Percentiles rank a stretch among this genome's conserved stretches.
Evolutionary conservation across 2,797 vertebrate genomes (phyloP).

Genomic region (Gallirallus australis): DNA sequence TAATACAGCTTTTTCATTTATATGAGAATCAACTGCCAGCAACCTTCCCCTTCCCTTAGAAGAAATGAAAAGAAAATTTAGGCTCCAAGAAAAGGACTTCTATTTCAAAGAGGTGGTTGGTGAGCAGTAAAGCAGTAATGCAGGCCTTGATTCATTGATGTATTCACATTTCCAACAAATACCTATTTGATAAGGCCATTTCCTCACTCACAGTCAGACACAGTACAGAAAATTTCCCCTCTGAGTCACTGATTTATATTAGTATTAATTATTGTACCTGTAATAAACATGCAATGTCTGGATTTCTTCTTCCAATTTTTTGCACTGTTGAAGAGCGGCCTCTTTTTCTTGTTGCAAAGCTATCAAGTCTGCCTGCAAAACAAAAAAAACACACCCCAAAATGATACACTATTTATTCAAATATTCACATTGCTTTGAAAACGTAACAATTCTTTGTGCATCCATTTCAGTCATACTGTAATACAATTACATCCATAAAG

Average conservation of each 20-base stretch:
- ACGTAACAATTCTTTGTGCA: not conserved
- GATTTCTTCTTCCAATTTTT: conserved; percentile 84
- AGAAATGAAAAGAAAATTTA: not conserved
- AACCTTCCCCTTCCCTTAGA: not conserved
- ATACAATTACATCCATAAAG: not conserved
- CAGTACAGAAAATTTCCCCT: conserved; percentile 31
- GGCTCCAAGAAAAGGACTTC: not conserved
- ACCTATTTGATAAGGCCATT: conserved; percentile 60
- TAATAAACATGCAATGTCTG: conserved; percentile 82
- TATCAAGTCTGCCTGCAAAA: conserved; percentile 80
- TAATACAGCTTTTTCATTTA: not conserved
- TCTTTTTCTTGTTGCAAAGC: conserved; percentile 83
- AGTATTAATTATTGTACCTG: conserved; percentile 81
- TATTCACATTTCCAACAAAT: conserved; percentile 52
- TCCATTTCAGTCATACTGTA: not conserved
- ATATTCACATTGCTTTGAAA: not conserved
- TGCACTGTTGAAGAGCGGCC: conserved; percentile 78
- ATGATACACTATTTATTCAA: conserved; percentile 29
- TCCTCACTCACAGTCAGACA: conserved; percentile 52
- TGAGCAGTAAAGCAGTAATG: conserved; percentile 62
- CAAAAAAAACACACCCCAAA: not conserved
- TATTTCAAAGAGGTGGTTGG: conserved; percentile 13
- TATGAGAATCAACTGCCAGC: not conserved
- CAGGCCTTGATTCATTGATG: conserved; percentile 59
- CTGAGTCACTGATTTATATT: conserved; percentile 47